Evolutionary conservation across 2,113 vertebrate species (phyloP).

Genomic region (Anolis sagrei): DNA sequence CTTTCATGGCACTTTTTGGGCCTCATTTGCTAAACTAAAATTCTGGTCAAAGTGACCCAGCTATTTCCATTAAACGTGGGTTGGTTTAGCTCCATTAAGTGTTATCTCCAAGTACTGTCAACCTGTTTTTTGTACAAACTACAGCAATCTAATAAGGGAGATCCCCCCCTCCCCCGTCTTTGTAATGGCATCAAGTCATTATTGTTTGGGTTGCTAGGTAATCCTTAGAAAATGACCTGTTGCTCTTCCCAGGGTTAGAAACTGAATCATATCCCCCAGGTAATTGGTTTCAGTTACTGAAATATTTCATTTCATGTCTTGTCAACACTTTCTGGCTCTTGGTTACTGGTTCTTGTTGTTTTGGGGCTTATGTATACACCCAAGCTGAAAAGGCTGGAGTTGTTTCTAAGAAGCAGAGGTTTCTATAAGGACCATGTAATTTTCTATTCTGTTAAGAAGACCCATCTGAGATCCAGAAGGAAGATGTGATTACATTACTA

Average conservation of each 20-base stretch:
- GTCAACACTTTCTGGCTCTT: neutral
- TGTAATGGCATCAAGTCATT: neutral
- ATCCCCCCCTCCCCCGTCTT: neutral
- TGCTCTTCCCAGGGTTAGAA: neutral
- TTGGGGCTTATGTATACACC: slow-evolving; percentile 5
- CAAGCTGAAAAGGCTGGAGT: neutral
- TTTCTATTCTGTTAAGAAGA: neutral
- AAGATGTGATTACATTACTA: neutral
- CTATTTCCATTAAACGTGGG: neutral
- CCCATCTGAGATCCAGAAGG: neutral
- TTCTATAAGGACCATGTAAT: neutral
- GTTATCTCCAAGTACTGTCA: neutral
- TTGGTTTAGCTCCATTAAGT: neutral
- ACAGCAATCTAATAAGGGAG: neutral
- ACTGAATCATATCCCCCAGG: neutral
- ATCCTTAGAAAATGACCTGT: neutral
- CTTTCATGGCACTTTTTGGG: neutral
- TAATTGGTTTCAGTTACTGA: neutral
- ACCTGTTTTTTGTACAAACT: neutral
- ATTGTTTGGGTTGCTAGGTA: neutral
- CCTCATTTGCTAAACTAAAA: neutral
- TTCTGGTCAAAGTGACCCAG: neutral
- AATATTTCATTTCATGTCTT: slow-evolving; percentile 1
- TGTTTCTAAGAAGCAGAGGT: neutral
- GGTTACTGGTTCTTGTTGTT: neutral